A percentile compares a stretch with the other conserved stretches of the same genome.
Evolutionary conservation across 2,888 invertebrate genomes (phyloP).

Genomic region (Cepaea hortensis): DNA sequence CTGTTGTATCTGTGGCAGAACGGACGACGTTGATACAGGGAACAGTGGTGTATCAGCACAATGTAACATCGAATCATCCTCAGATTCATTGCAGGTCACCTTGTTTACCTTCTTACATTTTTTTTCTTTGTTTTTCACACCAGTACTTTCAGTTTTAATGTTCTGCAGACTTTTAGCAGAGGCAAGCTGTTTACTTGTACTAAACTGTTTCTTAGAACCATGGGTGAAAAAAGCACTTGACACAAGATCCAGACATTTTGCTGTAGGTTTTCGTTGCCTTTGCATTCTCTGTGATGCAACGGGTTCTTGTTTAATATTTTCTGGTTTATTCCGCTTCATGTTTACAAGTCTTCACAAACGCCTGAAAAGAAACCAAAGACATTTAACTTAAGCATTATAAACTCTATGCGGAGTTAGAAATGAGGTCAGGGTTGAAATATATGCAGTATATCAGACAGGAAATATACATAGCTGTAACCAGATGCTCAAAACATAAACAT

Average conservation of each 20-base stretch:
- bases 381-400: background rate
- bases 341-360: background rate
- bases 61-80: background rate
- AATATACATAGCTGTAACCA: background rate
- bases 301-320: background rate
- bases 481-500: background rate
- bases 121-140: background rate
- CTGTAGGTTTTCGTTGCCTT: slow-evolving; percentile 24
- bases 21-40: background rate
- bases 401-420: background rate
- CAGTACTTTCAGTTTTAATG: background rate
- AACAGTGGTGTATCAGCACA: background rate
- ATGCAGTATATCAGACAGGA: background rate
- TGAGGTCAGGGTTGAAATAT: background rate
- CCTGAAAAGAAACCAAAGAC: background rate
- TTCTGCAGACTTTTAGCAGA: background rate
- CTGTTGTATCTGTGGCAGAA: background rate
- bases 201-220: background rate
- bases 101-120: background rate
- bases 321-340: slow-evolving; percentile 15
- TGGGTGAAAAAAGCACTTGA: background rate
- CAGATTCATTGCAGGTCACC: background rate
- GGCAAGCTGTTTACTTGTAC: background rate
- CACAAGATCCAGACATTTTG: slow-evolving; percentile 10
- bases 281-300: background rate